These are phyloP conservation scores for Idaea straminata DNA, from an alignment of 2,888 invertebrate genomes.

Conservation along the genomic window DNA sequence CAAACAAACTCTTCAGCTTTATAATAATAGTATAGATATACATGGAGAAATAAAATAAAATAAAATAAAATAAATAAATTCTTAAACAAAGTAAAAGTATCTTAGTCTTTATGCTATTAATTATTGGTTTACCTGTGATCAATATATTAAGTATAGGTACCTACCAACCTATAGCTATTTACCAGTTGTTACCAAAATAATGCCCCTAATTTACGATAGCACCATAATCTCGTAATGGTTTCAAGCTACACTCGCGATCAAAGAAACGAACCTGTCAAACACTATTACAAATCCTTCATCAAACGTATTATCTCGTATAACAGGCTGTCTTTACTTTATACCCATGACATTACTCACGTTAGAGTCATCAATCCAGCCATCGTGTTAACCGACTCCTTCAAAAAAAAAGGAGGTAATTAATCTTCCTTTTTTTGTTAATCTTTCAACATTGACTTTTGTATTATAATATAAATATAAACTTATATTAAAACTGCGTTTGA, in stretches of 20 bases:
- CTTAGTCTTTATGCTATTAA: no score
- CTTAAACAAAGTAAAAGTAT: no score
- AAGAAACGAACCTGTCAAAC: background rate
- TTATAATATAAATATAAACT: no score
- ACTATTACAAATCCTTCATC: background rate
- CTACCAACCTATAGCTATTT: background rate
- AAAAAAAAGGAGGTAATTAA: background rate
- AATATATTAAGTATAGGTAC: no score
- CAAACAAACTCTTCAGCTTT: no score
- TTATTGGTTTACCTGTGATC: no score
- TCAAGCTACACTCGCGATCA: constrained; percentile 28
- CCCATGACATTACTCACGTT: background rate
- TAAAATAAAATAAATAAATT: no score
- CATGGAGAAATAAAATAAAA: no score
- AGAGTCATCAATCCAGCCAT: background rate
- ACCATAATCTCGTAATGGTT: constrained; percentile 39
- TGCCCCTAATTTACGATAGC: constrained; percentile 48
- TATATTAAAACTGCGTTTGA: no score
- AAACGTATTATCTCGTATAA: background rate
- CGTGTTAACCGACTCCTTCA: background rate
- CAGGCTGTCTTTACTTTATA: background rate
- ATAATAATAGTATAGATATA: no score
- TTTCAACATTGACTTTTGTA: background rate
- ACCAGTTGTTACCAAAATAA: constrained; percentile 42
- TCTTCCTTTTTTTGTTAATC: background rate